A percentile compares a stretch with the other conserved stretches of the same genome.
phyloP scores from a whole-genome alignment of 2,113 vertebrate genomes.

The Tinamus guttatus region DNA sequence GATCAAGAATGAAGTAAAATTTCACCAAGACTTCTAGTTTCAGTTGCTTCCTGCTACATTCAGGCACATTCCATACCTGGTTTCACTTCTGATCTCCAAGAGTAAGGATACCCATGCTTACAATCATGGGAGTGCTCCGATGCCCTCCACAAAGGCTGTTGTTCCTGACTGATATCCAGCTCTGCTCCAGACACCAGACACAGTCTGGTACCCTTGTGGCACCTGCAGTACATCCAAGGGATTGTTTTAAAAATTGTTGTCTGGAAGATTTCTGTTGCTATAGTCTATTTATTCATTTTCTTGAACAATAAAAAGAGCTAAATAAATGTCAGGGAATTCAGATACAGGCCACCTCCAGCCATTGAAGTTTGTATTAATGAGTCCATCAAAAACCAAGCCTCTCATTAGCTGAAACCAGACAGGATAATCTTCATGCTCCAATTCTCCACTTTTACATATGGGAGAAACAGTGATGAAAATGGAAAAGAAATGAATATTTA shows the following conservation, averaged over 20 bases:
- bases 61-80: no score
- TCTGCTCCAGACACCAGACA: neutral
- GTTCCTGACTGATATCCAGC: neutral
- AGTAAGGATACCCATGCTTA: rapidly evolving
- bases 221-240: rapidly evolving
- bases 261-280: neutral
- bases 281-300: neutral
- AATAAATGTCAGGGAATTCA: neutral
- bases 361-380: neutral
- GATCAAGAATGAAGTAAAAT: no score
- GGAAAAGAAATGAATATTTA: neutral
- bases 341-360: neutral
- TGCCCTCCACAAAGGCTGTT: neutral
- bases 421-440: neutral
- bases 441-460: neutral
- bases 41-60: no score
- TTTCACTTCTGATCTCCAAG: neutral
- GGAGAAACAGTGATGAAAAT: neutral
- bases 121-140: neutral
- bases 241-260: neutral
- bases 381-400: neutral
- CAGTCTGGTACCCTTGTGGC: neutral
- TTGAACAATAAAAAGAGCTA: neutral
- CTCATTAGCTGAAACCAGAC: neutral
- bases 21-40: no score